These are phyloP conservation scores for Lepus europaeus DNA, from an alignment of 2,113 vertebrate species.

Conservation along the genomic window DNA sequence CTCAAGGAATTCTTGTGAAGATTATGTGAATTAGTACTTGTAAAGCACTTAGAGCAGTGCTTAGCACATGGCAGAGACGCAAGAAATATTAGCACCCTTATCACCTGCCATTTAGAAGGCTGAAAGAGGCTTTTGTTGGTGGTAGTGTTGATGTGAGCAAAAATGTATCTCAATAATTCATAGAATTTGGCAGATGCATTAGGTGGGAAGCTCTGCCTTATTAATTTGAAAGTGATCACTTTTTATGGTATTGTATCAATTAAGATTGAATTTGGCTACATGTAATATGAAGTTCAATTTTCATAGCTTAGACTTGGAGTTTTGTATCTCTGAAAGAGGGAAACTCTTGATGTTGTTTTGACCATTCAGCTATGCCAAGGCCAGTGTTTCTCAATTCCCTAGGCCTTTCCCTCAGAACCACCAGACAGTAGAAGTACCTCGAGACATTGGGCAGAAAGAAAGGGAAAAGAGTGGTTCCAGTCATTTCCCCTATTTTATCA, in stretches of 20 bases:
- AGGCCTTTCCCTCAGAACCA: not conserved
- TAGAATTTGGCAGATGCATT: slow-evolving; percentile 34
- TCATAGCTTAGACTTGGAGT: not conserved
- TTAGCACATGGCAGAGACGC: not conserved
- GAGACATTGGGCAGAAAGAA: not conserved
- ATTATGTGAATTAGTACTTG: slow-evolving; percentile 21
- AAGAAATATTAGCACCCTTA: not conserved
- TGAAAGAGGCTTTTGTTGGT: not conserved
- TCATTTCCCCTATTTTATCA: slow-evolving; percentile 14
- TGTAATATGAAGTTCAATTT: slow-evolving; percentile 32
- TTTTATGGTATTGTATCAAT: slow-evolving; percentile 4
- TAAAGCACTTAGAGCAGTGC: not conserved
- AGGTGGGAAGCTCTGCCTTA: not conserved
- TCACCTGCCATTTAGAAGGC: slow-evolving; percentile 8
- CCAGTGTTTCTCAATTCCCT: not conserved
- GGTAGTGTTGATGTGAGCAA: not conserved
- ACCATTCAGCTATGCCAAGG: not conserved
- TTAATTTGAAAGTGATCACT: slow-evolving; percentile 7
- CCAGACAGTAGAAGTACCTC: not conserved
- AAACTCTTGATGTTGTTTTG: not conserved
- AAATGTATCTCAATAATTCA: slow-evolving; percentile 36
- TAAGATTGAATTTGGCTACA: not conserved
- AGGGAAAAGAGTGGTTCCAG: not conserved
- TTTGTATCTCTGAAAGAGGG: not conserved
- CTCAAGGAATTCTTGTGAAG: slow-evolving; percentile 4